phyloP scores from a whole-genome alignment of 2,888 invertebrate genomes.

The Amiota communis region DNA sequence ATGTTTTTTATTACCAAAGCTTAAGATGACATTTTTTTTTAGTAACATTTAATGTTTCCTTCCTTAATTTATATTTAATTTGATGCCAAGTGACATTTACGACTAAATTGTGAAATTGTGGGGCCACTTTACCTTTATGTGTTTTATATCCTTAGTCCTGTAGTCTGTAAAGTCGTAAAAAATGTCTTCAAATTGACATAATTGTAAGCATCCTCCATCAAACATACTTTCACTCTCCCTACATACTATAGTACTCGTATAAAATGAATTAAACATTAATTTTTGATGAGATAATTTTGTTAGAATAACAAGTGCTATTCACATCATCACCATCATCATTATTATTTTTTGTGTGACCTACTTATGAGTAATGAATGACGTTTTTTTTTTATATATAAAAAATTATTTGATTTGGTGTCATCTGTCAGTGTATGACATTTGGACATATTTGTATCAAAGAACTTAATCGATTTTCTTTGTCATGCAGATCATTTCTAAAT shows the following conservation, averaged over 20 bases:
- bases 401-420: no score
- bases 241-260: no score
- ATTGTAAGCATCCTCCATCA: background rate
- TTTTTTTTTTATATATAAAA: no score
- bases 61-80: constrained; percentile 5
- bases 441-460: no score
- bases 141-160: background rate
- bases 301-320: no score
- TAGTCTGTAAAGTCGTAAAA: background rate
- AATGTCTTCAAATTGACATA: background rate
- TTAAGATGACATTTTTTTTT: background rate
- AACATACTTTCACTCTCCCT: no score
- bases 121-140: constrained; percentile 1
- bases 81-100: constrained; percentile 5
- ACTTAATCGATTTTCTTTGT: background rate
- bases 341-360: no score
- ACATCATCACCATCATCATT: no score
- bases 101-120: background rate
- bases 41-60: background rate
- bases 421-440: no score
- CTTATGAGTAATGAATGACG: no score
- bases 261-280: no score
- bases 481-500: background rate
- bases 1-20: background rate
- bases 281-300: no score